phyloP scores from a whole-genome alignment of 2,888 invertebrate genomes.

The Volucella inflata region DNA sequence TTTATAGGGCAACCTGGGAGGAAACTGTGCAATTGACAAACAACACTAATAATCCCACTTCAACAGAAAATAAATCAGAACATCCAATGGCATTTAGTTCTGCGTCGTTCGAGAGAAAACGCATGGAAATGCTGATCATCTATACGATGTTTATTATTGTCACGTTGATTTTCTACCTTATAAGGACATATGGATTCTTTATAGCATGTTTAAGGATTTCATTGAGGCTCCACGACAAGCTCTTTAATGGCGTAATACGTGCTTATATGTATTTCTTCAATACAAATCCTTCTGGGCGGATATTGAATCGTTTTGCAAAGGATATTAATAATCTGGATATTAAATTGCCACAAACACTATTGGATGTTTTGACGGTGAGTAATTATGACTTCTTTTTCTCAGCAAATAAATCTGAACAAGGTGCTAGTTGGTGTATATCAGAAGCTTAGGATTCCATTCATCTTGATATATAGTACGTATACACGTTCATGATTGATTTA shows the following conservation, averaged over 20 bases:
- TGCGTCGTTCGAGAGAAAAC: slow-evolving; percentile 19
- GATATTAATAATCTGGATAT: slow-evolving; percentile 89
- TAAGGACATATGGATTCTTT: slow-evolving; percentile 87
- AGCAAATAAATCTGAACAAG: too few relatives aligned
- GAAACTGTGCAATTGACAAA: slow-evolving; percentile 78
- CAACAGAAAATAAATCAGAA: background rate
- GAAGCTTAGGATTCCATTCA: too few relatives aligned
- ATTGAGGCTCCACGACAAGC: slow-evolving; percentile 89
- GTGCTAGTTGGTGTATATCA: too few relatives aligned
- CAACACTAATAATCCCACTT: background rate
- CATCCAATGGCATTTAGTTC: background rate
- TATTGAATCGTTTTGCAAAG: slow-evolving; percentile 90
- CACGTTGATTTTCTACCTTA: slow-evolving; percentile 85
- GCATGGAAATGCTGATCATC: slow-evolving; percentile 79
- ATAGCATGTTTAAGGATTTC: slow-evolving; percentile 90
- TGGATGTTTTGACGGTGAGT: slow-evolving; percentile 86
- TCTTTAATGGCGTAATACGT: slow-evolving; percentile 90
- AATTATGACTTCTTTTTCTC: background rate
- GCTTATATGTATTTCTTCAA: slow-evolving; percentile 92
- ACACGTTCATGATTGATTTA: too few relatives aligned
- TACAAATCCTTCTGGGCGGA: slow-evolving; percentile 87
- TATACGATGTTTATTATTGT: slow-evolving; percentile 80
- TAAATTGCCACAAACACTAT: slow-evolving; percentile 85
- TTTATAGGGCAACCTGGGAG: slow-evolving; percentile 83
- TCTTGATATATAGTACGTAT: too few relatives aligned